Conservation (phyloP, 1,140 invertebrate species). For the Metopolophium dirhodum region DNA sequence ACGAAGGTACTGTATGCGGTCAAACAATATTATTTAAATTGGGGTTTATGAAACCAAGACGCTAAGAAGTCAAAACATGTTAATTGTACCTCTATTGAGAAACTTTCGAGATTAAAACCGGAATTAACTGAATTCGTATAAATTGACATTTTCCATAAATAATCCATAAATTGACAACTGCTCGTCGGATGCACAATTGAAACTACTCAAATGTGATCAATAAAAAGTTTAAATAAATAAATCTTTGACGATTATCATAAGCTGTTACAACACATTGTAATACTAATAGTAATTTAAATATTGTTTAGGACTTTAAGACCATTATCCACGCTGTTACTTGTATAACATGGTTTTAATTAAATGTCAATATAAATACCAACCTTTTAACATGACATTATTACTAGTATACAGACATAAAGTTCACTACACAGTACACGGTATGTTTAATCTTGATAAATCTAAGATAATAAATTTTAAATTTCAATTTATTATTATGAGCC, state of each 20-base stretch:
- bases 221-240: constrained; percentile 12
- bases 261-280: neutral
- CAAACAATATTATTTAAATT: neutral
- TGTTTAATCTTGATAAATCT: neutral
- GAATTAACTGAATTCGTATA: neutral
- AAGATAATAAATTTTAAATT: neutral
- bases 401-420: neutral
- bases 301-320: neutral
- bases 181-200: neutral
- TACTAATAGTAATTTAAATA: neutral
- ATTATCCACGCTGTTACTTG: neutral
- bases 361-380: neutral
- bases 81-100: neutral
- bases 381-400: neutral
- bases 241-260: neutral
- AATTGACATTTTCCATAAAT: constrained; percentile 4
- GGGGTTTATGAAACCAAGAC: neutral
- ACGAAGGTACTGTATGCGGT: neutral
- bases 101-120: neutral
- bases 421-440: too few species aligned
- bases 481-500: neutral
- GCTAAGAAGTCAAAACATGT: neutral
- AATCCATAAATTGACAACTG: neutral
- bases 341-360: neutral
- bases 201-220: neutral